Evolutionary conservation across 2,113 vertebrate species (phyloP), one percentile per base, ranked within the genome.

Genomic region (Cinclus cinclus): DNA sequence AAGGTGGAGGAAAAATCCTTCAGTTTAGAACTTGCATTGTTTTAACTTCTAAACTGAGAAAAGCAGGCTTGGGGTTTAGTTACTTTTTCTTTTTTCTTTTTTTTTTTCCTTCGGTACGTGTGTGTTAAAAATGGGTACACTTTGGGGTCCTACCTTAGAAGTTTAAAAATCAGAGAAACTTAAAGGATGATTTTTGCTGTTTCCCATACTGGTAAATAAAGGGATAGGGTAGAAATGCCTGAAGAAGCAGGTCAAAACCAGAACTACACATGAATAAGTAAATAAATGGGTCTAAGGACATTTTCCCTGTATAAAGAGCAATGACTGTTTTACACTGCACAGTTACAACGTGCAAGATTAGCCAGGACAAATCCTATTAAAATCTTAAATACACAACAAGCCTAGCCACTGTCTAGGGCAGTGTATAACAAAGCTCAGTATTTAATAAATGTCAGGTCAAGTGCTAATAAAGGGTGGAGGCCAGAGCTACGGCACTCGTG

Each of bases 351-450:
- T 16, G 7, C 11, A 63, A 94, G 73, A 89, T 96, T 77, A 96
- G 30, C 35, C 69, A 87, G 67, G 58, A 91, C 60, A 96, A 97
- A 92, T 81, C 71, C 81, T 50, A 78, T 85, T 55, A 91, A 96
- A 90, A 89, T 85, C 76, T 96, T 92, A 94, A 94, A 78, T 67
- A 79, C 76, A 92, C 89, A 96, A 73, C 37, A 80, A 95, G 30
- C 50, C 71, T 74, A 67, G 33, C 58, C 44, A 67, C 69, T 53
- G 37, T 93, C 42, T 62, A 52, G 33, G 56, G 59, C 60, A 85
- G 33, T 47, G 47, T 50, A 50, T 58, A 87, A 75, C 75, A 83
- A 67, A 85, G 55, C 52, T 86, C 53, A 41, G 25, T 58, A 60
- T 53, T 76, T 81, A 85, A 69, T 60, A 90, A 68, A 77, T 76